Conservation (phyloP, 2,888 invertebrate species). For the Ochropacha duplaris region DNA sequence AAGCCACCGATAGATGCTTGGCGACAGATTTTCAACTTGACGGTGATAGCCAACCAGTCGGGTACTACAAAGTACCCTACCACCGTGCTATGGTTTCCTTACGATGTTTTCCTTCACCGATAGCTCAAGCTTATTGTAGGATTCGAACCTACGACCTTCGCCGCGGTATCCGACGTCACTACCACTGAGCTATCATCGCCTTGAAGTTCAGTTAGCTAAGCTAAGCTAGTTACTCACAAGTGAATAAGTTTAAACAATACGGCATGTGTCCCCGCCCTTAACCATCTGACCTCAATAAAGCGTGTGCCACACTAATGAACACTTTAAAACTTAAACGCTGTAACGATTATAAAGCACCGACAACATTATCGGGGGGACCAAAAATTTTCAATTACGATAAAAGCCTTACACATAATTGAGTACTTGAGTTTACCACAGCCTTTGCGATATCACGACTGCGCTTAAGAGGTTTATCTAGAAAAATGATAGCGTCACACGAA, state of each 20-base stretch:
- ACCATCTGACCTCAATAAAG: constrained; percentile 9
- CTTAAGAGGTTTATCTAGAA: constrained; percentile 4
- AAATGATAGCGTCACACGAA: not conserved
- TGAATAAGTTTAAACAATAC: not conserved
- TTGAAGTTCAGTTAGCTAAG: too few relatives aligned
- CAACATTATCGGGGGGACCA: constrained; percentile 23
- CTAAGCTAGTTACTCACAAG: not conserved
- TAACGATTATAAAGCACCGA: constrained; percentile 22
- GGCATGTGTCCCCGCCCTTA: not conserved
- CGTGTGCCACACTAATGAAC: constrained; percentile 30
- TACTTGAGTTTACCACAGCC: constrained; percentile 3
- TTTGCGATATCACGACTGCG: constrained; percentile 7
- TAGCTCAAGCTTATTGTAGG: too few relatives aligned
- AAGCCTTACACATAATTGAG: constrained; percentile 33
- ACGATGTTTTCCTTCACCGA: too few relatives aligned
- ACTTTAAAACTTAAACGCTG: constrained; percentile 30
- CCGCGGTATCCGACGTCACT: too few relatives aligned
- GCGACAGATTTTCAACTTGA: too few relatives aligned
- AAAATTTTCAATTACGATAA: constrained; percentile 35
- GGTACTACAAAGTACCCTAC: too few relatives aligned
- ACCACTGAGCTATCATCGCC: too few relatives aligned
- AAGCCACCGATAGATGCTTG: too few relatives aligned
- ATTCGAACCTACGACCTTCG: too few relatives aligned
- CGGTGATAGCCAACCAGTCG: too few relatives aligned
- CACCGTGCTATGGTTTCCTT: too few relatives aligned